Evolutionary conservation across 37 sponge, comb jelly and placozoan species (phyloP).

Genomic region (Aplysina aerophoba): DNA sequence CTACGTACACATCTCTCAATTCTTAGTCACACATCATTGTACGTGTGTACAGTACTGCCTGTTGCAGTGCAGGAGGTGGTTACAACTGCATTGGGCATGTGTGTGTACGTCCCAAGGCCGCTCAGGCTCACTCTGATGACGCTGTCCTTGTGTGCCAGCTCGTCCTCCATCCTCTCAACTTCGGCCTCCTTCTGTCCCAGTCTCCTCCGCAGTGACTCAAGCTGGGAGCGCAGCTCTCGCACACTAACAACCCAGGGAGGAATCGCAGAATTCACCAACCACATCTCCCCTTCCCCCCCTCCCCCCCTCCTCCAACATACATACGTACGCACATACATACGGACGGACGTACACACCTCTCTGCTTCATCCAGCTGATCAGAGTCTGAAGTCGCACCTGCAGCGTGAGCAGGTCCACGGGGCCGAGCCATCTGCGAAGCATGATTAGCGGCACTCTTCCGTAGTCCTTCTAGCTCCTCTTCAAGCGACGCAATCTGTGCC

Average conservation of each 20-base stretch:
- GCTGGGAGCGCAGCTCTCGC: slow-evolving; percentile 19
- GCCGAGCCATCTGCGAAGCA: no score
- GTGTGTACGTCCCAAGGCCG: slow-evolving; percentile 30
- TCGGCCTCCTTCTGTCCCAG: slow-evolving; percentile 59
- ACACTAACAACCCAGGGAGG: background rate
- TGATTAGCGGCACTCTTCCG: slow-evolving; percentile 1
- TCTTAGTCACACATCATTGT: no score
- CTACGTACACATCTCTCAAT: no score
- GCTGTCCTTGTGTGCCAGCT: slow-evolving; percentile 37
- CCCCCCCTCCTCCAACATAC: background rate
- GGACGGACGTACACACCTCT: background rate
- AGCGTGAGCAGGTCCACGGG: no score
- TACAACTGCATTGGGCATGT: no score
- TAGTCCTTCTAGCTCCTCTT: slow-evolving; percentile 50
- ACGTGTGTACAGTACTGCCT: no score
- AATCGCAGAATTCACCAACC: background rate
- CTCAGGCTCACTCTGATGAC: slow-evolving; percentile 21
- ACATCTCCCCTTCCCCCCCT: no score
- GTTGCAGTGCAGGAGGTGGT: no score
- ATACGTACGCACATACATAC: background rate
- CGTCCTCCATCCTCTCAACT: slow-evolving; percentile 46
- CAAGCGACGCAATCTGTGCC: slow-evolving; percentile 30
- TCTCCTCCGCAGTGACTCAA: slow-evolving; percentile 45
- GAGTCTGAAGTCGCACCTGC: no score
- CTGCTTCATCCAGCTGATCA: slow-evolving; percentile 8